Base-by-base conservation (phyloP, 2,888 invertebrate species). In the Heliconius ismenius region DNA sequence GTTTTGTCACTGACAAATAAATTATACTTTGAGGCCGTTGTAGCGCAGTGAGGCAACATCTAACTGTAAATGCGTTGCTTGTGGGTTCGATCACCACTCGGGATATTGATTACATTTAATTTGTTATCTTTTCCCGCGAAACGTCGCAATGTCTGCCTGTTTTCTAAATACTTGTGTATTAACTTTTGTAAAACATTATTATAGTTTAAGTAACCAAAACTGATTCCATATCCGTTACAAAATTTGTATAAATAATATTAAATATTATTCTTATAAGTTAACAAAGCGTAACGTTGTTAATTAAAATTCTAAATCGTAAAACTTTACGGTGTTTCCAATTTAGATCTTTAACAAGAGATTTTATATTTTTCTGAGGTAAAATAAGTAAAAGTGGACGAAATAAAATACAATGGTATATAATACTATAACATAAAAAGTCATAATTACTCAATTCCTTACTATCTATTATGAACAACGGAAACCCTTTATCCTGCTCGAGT, bases 181-280 rank as follows among this genome's bases (percentile, higher is more conserved):
- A 49, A 9, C 7, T 49, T 21, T 49, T 7, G 7, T 49, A 49
- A 18, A 49, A 49, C 7, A 18, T 26, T 9, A 39, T 13, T 24
- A n/a, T 24, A 36, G 4, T n/a, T 36, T 39, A 26, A 67, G 0
- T 1, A 65, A 7, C 13, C 4, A 39, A 67, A 67, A 67, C 4
- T 13, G 32, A 4, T 36, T 65, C 6, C 36, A 24, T 21, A 64
- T 64, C 1, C 21, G 18, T 26, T 24, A 13, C 13, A 13, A 67
- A 39, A 24, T 24, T 65, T n/a, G 24, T 39, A 67, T 15, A n/a
- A 39, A n/a, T 36, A 36, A 32, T 21, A 21, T 36, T 67, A n/a
- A 7, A 32, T 64, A 32, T 18, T 64, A 64, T 64, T 32, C 64
- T 64, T 64, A 64, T 64, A 39, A 67, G 39, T 39, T 67, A 36